A percentile compares a stretch with the other conserved stretches of the same genome.
phyloP scores from a whole-genome alignment of 2,797 vertebrate genomes.

The Coccyzus lansbergi region DNA sequence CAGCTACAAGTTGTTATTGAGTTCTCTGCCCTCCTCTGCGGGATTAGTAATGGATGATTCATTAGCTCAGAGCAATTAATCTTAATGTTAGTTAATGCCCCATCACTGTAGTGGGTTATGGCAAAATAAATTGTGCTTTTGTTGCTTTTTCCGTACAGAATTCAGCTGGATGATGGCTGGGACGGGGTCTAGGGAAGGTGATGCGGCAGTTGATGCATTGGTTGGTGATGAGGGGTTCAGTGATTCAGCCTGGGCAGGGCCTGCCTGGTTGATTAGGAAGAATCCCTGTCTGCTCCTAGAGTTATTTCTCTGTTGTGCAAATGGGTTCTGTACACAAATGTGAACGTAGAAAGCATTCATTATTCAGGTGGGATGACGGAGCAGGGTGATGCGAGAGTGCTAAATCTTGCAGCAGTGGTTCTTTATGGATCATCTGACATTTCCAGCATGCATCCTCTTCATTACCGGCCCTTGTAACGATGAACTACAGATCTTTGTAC shows the following conservation, averaged over 20 bases:
- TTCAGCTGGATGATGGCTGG: background rate
- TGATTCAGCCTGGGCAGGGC: background rate
- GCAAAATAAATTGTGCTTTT: constrained; percentile 66
- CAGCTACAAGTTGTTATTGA: background rate
- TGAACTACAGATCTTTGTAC: constrained; percentile 74
- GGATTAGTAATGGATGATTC: constrained; percentile 65
- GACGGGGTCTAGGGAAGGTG: background rate
- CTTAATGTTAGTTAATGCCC: constrained; percentile 63
- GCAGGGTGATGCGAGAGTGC: background rate
- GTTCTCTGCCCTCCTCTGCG: background rate
- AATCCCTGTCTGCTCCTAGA: constrained; percentile 14
- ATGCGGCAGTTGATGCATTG: background rate
- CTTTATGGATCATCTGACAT: constrained; percentile 72
- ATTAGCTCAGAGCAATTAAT: constrained; percentile 63
- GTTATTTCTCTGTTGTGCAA: constrained; percentile 50
- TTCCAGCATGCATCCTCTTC: constrained; percentile 71
- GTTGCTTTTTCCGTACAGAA: constrained; percentile 7
- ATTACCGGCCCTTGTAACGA: constrained; percentile 69
- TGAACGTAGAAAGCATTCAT: constrained; percentile 39
- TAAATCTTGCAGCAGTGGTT: constrained; percentile 34
- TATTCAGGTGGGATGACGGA: constrained; percentile 62
- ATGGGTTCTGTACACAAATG: constrained; percentile 47
- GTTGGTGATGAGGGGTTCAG: background rate
- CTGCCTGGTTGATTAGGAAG: background rate
- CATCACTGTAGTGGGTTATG: constrained; percentile 29